phyloP scores from a whole-genome alignment of 1,140 invertebrate genomes.

The Trichomalopsis sarcophagae region DNA sequence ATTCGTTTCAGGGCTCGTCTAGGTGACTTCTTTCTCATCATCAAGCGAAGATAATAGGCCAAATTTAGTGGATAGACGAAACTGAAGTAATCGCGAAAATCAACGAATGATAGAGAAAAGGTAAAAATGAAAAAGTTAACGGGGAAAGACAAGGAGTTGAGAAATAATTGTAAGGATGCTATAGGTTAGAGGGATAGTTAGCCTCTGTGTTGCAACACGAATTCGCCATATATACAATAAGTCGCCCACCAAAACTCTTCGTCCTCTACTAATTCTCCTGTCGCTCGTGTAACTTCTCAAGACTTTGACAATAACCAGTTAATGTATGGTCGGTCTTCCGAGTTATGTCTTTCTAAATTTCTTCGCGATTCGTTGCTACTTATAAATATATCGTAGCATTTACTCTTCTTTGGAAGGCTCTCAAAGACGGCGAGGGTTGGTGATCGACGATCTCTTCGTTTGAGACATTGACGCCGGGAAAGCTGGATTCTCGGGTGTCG shows the following conservation, averaged over 20 bases:
- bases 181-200: neutral
- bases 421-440: constrained; percentile 40
- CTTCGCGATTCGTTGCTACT: neutral
- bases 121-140: neutral
- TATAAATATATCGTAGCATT: constrained; percentile 43
- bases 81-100: constrained; percentile 16
- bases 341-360: constrained; percentile 41
- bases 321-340: constrained; percentile 62
- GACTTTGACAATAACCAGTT: constrained; percentile 71
- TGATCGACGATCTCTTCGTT: constrained; percentile 27
- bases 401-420: constrained; percentile 44
- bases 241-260: constrained; percentile 57
- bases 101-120: constrained; percentile 16
- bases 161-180: neutral
- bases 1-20: constrained; percentile 82
- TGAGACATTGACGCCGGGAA: neutral
- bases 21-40: constrained; percentile 60
- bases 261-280: constrained; percentile 49
- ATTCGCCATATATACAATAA: constrained; percentile 45
- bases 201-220: constrained; percentile 46
- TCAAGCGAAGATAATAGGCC: constrained; percentile 1
- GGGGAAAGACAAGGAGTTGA: neutral
- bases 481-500: neutral
- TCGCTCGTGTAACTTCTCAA: constrained; percentile 51
- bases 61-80: constrained; percentile 29